A percentile compares a stretch with the other conserved stretches of the same genome.
phyloP scores from a whole-genome alignment of 2,888 invertebrate genomes.

The Cheilosia soror region DNA sequence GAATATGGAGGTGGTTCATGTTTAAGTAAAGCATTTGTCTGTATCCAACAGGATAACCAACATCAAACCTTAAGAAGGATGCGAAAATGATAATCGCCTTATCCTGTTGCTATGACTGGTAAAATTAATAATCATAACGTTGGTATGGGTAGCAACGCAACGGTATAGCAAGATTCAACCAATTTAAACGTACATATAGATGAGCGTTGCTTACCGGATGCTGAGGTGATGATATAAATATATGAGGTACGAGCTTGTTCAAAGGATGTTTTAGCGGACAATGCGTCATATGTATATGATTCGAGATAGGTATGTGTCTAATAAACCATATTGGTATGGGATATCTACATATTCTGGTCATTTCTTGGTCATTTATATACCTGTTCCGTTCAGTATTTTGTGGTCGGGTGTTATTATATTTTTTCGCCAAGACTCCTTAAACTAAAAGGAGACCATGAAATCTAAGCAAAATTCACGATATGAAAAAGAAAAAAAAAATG shows the following conservation, averaged over 20 bases:
- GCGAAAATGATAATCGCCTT: slow-evolving; percentile 73
- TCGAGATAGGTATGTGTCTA: neutral
- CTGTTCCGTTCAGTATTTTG: too few species aligned
- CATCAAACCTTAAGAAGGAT: slow-evolving; percentile 63
- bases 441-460: too few species aligned
- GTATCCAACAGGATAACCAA: slow-evolving; percentile 50
- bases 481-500: too few species aligned
- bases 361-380: neutral
- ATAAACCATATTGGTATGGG: neutral
- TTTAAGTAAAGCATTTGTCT: slow-evolving; percentile 59
- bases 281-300: neutral
- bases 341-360: neutral
- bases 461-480: too few species aligned
- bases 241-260: slow-evolving; percentile 1
- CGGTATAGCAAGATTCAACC: slow-evolving; percentile 16
- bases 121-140: slow-evolving; percentile 72
- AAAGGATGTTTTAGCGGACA: neutral
- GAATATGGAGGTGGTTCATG: slow-evolving; percentile 34
- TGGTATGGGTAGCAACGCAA: slow-evolving; percentile 11
- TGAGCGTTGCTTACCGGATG: slow-evolving; percentile 8
- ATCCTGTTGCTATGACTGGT: slow-evolving; percentile 73
- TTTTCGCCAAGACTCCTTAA: too few species aligned
- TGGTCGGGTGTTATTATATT: too few species aligned
- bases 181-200: neutral
- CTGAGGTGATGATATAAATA: neutral